Evolutionary conservation across 2,113 vertebrate species (phyloP).

Genomic region (Martes martes): DNA sequence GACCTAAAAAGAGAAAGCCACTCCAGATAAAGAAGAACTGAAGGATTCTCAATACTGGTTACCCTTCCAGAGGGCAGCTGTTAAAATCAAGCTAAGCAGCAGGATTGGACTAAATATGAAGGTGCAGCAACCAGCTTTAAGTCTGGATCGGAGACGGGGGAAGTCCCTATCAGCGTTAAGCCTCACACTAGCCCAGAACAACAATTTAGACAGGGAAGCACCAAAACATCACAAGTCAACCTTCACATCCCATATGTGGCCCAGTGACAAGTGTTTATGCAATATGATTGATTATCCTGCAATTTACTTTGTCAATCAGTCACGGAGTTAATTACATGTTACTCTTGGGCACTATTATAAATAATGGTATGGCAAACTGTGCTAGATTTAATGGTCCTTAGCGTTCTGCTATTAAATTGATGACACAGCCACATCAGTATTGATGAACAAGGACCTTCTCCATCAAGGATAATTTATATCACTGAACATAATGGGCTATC

Average conservation of each 20-base stretch:
- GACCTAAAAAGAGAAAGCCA: not conserved
- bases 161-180: not conserved
- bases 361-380: conserved; percentile 57
- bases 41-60: not conserved
- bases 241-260: conserved; percentile 20
- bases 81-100: not conserved
- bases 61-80: not conserved
- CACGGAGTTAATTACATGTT: conserved; percentile 55
- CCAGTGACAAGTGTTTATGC: conserved; percentile 49
- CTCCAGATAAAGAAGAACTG: not conserved
- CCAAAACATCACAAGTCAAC: conserved; percentile 15
- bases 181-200: not conserved
- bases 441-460: conserved; percentile 15
- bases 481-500: not conserved
- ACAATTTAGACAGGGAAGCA: conserved; percentile 16
- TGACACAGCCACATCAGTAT: conserved; percentile 30
- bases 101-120: not conserved
- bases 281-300: conserved; percentile 60
- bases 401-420: conserved; percentile 54
- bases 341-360: conserved; percentile 55
- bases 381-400: conserved; percentile 63
- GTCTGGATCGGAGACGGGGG: not conserved
- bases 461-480: conserved; percentile 49
- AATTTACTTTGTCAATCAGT: conserved; percentile 72
- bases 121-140: not conserved